Evolutionary conservation across 2,797 vertebrate species (phyloP).

Genomic region (Luscinia luscinia): DNA sequence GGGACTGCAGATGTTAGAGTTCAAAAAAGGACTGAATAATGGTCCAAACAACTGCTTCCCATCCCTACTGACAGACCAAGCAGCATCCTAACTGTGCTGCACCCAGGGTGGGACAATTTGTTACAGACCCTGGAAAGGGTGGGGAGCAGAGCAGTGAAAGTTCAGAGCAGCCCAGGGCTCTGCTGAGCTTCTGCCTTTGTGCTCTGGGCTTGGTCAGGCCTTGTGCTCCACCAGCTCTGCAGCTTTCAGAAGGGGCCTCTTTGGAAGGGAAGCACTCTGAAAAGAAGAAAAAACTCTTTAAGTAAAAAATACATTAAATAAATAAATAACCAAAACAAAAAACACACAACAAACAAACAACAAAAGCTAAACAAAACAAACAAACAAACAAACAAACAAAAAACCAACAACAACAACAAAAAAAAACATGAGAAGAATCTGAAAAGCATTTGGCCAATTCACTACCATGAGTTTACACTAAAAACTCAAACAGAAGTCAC

Average conservation of each 20-base stretch:
- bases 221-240: background rate
- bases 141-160: too few relatives aligned
- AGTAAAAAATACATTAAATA: too few relatives aligned
- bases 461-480: background rate
- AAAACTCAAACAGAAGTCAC: background rate
- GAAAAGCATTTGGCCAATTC: background rate
- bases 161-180: background rate
- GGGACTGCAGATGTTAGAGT: background rate
- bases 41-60: background rate
- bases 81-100: background rate
- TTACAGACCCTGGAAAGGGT: fast-evolving
- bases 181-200: background rate
- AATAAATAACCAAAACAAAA: too few relatives aligned
- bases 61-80: background rate
- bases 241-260: background rate
- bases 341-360: too few relatives aligned
- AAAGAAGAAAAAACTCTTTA: background rate
- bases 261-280: background rate
- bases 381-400: too few relatives aligned
- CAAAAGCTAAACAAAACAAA: too few relatives aligned
- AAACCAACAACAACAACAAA: too few relatives aligned
- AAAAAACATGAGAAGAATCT: background rate
- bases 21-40: background rate
- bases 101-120: background rate
- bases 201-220: too few relatives aligned